Conservation (phyloP, 1,140 invertebrate genomes). For the Bicyclus anynana region DNA sequence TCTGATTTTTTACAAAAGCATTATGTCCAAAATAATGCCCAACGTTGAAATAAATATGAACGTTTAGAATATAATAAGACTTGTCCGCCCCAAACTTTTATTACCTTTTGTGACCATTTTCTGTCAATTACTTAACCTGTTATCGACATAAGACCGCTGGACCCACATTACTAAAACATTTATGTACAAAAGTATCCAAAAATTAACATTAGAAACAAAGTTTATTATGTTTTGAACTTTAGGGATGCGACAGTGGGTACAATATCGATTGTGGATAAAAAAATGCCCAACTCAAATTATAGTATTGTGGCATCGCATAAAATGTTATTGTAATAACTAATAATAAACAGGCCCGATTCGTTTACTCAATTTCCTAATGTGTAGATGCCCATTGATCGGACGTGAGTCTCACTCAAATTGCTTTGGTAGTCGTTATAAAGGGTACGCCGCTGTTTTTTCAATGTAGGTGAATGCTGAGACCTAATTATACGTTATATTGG, state of each 20-base stretch:
- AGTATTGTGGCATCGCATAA: slow-evolving; percentile 20
- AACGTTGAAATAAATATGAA: slow-evolving; percentile 62
- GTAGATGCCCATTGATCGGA: slow-evolving; percentile 35
- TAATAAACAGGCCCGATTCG: slow-evolving; percentile 48
- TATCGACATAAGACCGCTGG: slow-evolving; percentile 48
- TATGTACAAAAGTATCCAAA: slow-evolving; percentile 30
- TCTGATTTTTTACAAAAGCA: too few species aligned
- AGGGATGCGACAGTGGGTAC: slow-evolving; percentile 7
- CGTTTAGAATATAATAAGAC: slow-evolving; percentile 56
- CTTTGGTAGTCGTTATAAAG: slow-evolving; percentile 32
- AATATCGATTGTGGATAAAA: slow-evolving; percentile 7
- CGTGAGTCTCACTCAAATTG: slow-evolving; percentile 38
- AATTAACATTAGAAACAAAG: slow-evolving; percentile 4
- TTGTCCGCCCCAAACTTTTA: slow-evolving; percentile 53
- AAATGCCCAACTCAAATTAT: slow-evolving; percentile 2
- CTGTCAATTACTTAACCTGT: slow-evolving; percentile 68
- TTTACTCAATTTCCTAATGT: slow-evolving; percentile 52
- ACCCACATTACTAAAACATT: slow-evolving; percentile 31
- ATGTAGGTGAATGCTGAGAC: not conserved
- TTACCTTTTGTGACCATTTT: slow-evolving; percentile 52
- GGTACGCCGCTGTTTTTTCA: not conserved
- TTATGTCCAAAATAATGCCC: too few species aligned
- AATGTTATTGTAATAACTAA: slow-evolving; percentile 53
- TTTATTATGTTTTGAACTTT: not conserved
- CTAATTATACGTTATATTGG: not conserved